Conservation (phyloP, 2,113 vertebrate species). For the Anarrhichthys ocellatus region DNA sequence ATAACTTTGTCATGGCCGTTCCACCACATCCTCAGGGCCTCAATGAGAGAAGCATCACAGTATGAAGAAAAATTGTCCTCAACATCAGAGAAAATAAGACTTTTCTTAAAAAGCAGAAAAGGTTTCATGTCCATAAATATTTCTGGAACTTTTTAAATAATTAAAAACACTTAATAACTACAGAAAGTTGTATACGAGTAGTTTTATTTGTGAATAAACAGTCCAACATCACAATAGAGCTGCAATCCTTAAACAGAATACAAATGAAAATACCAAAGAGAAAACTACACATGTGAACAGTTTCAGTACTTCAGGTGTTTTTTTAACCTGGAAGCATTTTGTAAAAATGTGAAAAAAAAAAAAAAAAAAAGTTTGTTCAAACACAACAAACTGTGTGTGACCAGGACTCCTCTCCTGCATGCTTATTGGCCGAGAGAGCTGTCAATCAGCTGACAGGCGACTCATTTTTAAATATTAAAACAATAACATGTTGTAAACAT, state of each 20-base stretch:
- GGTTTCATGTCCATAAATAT: neutral
- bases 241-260: slow-evolving; percentile 18
- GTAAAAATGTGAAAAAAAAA: slow-evolving; percentile 27
- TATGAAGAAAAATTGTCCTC: no score
- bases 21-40: no score
- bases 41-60: no score
- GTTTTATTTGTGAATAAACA: slow-evolving; percentile 58
- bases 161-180: neutral
- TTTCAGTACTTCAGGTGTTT: neutral
- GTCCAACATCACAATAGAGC: slow-evolving; percentile 38
- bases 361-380: slow-evolving; percentile 17
- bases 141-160: neutral
- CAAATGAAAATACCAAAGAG: neutral
- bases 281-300: neutral
- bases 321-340: neutral
- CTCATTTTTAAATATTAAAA: neutral
- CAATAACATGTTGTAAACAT: neutral
- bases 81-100: neutral
- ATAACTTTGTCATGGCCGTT: no score
- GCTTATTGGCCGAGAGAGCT: neutral
- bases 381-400: neutral
- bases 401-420: neutral
- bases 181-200: slow-evolving; percentile 21
- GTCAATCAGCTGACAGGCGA: slow-evolving; percentile 17
- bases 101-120: neutral